Conservation (phyloP, 1,140 invertebrate species). For the Himalopsyche phryganea region DNA sequence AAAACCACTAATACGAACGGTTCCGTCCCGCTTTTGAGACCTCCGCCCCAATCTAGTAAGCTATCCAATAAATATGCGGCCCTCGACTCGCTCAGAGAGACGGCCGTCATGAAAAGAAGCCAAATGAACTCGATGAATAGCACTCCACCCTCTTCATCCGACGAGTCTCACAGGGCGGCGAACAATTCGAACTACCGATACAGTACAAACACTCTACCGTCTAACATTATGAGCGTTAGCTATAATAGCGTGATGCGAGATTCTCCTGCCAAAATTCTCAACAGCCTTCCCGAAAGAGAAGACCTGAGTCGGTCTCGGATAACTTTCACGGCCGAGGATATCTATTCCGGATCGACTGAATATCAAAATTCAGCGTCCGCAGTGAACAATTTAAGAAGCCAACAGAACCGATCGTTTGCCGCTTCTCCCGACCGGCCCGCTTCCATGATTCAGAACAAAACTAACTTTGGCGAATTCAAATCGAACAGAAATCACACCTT, state of each 20-base stretch:
- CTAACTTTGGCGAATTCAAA: conserved; percentile 29
- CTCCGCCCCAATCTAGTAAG: conserved; percentile 26
- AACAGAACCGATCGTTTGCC: conserved; percentile 18
- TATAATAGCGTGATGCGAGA: conserved; percentile 13
- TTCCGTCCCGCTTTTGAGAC: conserved; percentile 14
- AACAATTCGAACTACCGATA: conserved; percentile 15
- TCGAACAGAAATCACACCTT: conserved; percentile 29
- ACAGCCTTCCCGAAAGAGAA: conserved; percentile 17
- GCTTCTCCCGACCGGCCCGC: conserved; percentile 13
- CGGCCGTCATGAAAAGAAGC: conserved; percentile 1
- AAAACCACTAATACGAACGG: conserved; percentile 5
- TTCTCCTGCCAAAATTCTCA: conserved; percentile 10
- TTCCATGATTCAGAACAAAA: conserved; percentile 27
- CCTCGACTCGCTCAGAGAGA: conserved; percentile 22
- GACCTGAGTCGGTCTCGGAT: conserved; percentile 17
- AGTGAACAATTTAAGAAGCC: conserved; percentile 13
- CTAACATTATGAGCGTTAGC: conserved; percentile 10
- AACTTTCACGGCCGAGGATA: conserved; percentile 9
- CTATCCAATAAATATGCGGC: conserved; percentile 31
- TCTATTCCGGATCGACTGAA: conserved; percentile 11
- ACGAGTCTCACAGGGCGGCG: conserved; percentile 15
- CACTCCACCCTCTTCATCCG: conserved; percentile 1
- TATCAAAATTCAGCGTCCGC: background rate
- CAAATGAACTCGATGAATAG: conserved; percentile 4
- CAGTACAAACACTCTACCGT: conserved; percentile 22